Conservation (phyloP, 2,797 vertebrate species). For the Gorsachius magnificus region DNA sequence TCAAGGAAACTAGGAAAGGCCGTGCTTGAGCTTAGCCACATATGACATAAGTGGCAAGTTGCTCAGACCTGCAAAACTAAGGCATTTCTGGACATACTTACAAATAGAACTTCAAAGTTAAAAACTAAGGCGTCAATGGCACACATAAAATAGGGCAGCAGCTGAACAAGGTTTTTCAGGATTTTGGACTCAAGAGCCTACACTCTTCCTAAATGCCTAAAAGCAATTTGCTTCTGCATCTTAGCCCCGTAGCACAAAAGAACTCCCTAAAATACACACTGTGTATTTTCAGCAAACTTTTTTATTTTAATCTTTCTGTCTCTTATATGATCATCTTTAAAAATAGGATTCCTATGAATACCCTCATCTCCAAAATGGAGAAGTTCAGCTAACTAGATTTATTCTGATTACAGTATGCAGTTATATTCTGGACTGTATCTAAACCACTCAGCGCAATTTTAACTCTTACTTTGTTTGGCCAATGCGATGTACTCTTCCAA, state of each 20-base stretch:
- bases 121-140: background rate
- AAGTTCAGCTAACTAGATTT: background rate
- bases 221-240: background rate
- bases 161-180: background rate
- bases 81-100: background rate
- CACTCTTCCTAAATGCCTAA: background rate
- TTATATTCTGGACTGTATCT: background rate
- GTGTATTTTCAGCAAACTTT: background rate
- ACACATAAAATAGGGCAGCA: background rate
- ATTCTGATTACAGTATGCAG: background rate
- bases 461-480: constrained; percentile 93
- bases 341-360: background rate
- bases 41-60: background rate
- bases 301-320: background rate
- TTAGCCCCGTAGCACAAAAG: background rate
- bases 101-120: background rate
- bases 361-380: background rate
- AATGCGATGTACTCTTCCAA: constrained; percentile 96
- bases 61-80: background rate
- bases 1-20: background rate
- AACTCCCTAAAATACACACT: background rate
- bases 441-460: background rate
- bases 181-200: background rate
- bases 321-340: background rate
- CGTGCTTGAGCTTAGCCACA: background rate